Percentiles rank a stretch among this genome's conserved stretches.
phyloP scores from a whole-genome alignment of 2,888 invertebrate genomes.

The Auanema freiburgensis region DNA sequence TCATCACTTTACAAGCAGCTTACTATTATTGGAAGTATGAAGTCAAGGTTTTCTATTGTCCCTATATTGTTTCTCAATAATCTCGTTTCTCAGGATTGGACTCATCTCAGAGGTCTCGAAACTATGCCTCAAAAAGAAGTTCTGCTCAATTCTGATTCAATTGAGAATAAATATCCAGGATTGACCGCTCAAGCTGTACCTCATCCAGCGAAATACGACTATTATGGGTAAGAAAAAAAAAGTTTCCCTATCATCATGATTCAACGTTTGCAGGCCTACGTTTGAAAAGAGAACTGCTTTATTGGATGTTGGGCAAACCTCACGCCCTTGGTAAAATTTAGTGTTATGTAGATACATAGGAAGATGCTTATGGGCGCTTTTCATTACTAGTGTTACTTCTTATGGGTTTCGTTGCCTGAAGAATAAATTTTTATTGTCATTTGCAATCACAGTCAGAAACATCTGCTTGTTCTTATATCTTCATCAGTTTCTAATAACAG shows the following conservation, averaged over 20 bases:
- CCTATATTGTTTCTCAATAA: neutral
- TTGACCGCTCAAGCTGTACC: conserved; percentile 41
- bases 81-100: conserved; percentile 43
- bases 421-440: no score
- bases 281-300: conserved; percentile 56
- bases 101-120: conserved; percentile 53
- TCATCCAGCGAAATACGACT: conserved; percentile 41
- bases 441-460: no score
- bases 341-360: no score
- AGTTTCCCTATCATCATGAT: neutral
- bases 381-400: no score
- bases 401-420: no score
- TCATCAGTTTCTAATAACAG: no score
- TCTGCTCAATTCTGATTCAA: conserved; percentile 33
- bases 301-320: conserved; percentile 53
- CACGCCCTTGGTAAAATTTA: conserved; percentile 51
- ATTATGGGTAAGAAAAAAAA: conserved; percentile 28
- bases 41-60: conserved; percentile 42
- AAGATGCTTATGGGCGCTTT: no score
- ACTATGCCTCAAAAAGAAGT: conserved; percentile 48
- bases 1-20: conserved; percentile 40
- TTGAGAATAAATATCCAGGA: conserved; percentile 51
- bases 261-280: conserved; percentile 35
- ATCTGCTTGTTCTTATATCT: no score
- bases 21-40: conserved; percentile 63